Conservation (phyloP, 2,113 vertebrate species). For the Panthera leo region DNA sequence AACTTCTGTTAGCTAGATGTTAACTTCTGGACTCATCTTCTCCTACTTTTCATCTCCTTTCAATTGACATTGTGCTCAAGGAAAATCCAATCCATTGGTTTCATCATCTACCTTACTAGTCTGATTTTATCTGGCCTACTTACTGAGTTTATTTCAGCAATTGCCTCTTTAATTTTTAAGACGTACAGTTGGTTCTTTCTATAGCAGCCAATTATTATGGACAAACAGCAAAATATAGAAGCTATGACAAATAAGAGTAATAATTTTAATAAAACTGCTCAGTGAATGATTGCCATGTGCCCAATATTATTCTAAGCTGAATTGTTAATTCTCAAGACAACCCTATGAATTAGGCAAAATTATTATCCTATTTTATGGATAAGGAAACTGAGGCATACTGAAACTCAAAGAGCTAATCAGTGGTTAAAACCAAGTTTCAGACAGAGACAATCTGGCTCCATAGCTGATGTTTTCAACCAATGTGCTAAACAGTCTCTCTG, state of each 20-base stretch:
- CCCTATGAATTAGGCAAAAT: not conserved
- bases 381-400: not conserved
- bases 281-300: not conserved
- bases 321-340: constrained; percentile 14
- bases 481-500: not conserved
- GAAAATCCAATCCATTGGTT: not conserved
- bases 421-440: constrained; percentile 8
- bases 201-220: not conserved
- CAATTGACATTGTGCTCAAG: not conserved
- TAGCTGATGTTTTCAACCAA: not conserved
- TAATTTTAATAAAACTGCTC: constrained; percentile 29
- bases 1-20: not conserved
- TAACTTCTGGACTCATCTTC: not conserved
- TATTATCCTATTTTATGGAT: not conserved
- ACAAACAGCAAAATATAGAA: not conserved
- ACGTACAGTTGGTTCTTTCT: not conserved
- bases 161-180: not conserved
- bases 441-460: not conserved
- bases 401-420: not conserved
- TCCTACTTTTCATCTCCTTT: not conserved
- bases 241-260: not conserved
- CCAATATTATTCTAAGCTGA: not conserved
- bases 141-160: constrained; percentile 27
- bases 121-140: not conserved
- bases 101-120: not conserved